A percentile compares a stretch with the other conserved stretches of the same genome.
phyloP scores from a whole-genome alignment of 2,888 invertebrate species.

The Polymixis flavicincta region DNA sequence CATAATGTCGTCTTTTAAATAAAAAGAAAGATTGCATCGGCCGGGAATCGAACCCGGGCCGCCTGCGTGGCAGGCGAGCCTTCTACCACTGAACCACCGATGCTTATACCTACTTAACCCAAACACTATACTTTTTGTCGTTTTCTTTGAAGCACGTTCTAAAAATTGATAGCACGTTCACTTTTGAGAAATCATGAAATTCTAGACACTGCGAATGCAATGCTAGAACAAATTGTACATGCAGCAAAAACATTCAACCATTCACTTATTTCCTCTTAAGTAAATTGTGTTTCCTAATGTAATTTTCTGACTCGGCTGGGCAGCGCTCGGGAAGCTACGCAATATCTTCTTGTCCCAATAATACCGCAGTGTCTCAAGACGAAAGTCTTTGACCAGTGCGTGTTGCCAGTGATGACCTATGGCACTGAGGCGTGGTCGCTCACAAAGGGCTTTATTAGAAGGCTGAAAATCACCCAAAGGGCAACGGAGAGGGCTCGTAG shows the following conservation, averaged over 20 bases:
- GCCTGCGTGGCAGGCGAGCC: constrained; percentile 91
- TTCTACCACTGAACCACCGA: constrained; percentile 90
- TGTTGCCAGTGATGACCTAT: too few species aligned
- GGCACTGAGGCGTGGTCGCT: too few species aligned
- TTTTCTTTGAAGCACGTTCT: neutral
- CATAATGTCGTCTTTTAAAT: neutral
- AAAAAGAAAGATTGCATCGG: constrained; percentile 81
- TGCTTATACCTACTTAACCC: constrained; percentile 66
- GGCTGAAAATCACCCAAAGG: too few species aligned
- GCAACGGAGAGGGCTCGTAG: too few species aligned
- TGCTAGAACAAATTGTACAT: neutral
- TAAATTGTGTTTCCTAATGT: neutral
- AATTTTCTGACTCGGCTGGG: too few species aligned
- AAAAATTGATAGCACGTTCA: constrained; percentile 20
- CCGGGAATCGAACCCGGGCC: constrained; percentile 91
- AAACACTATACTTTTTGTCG: neutral
- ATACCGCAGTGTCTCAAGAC: too few species aligned
- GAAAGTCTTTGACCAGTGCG: too few species aligned
- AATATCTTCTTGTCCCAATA: too few species aligned
- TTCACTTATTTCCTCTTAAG: neutral
- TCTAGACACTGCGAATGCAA: rapidly evolving
- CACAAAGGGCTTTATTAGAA: too few species aligned
- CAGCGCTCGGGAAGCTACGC: too few species aligned
- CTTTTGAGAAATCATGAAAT: constrained; percentile 19
- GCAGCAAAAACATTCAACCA: neutral